These are phyloP conservation scores for Achlya flavicornis DNA, from an alignment of 2,888 invertebrate genomes.

Conservation along the genomic window DNA sequence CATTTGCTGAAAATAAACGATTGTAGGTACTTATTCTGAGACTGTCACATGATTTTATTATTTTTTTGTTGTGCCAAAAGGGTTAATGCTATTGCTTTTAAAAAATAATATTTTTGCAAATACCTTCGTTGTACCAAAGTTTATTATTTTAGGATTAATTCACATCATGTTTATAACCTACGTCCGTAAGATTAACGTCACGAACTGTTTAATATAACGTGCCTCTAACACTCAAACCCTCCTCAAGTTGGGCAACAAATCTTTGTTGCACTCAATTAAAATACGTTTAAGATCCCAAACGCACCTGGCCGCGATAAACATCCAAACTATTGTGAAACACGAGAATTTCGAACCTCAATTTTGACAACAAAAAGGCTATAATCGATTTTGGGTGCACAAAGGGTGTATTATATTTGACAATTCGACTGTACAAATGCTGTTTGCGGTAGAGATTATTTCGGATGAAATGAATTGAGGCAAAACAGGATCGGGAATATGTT, in stretches of 20 bases:
- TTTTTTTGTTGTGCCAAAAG: too few relatives aligned
- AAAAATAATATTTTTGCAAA: too few relatives aligned
- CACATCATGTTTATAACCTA: background rate
- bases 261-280: conserved; percentile 73
- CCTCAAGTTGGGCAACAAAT: conserved; percentile 25
- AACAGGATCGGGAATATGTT: conserved; percentile 79
- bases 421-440: conserved; percentile 79
- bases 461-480: conserved; percentile 82
- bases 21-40: too few relatives aligned
- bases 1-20: too few relatives aligned
- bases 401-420: conserved; percentile 80
- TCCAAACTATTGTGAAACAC: conserved; percentile 79
- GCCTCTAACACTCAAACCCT: conserved; percentile 12
- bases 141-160: conserved; percentile 7
- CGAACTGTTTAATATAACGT: background rate
- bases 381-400: conserved; percentile 81
- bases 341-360: conserved; percentile 82
- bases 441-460: conserved; percentile 84
- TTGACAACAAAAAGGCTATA: conserved; percentile 83
- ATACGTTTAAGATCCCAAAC: conserved; percentile 67
- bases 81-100: too few relatives aligned
- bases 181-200: background rate
- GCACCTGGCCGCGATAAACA: conserved; percentile 80
- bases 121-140: background rate
- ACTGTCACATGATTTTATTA: too few relatives aligned